Evolutionary conservation across 2,888 invertebrate species (phyloP).

Genomic region (Cheilosia soror): DNA sequence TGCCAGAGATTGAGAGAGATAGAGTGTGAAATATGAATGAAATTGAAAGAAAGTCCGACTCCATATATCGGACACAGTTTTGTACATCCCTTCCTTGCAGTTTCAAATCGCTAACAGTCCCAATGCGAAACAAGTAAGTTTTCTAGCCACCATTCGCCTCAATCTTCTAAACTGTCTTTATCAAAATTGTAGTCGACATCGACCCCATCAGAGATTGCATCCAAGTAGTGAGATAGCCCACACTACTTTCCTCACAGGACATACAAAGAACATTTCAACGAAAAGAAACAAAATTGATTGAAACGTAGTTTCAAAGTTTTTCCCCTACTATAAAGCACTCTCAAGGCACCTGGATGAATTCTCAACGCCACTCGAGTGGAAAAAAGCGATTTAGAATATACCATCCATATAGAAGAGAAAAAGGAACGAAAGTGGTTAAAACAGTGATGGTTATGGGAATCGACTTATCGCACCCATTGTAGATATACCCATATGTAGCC

Average conservation of each 20-base stretch:
- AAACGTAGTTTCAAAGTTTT: slow-evolving; percentile 39
- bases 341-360: slow-evolving; percentile 65
- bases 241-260: background rate
- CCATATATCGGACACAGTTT: too few species aligned
- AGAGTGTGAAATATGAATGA: too few species aligned
- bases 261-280: background rate
- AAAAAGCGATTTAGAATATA: slow-evolving; percentile 58
- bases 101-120: too few species aligned
- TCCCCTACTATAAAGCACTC: background rate
- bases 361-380: slow-evolving; percentile 62
- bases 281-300: slow-evolving; percentile 29
- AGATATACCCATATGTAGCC: slow-evolving; percentile 23
- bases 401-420: slow-evolving; percentile 7
- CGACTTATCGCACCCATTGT: slow-evolving; percentile 70
- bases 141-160: too few species aligned
- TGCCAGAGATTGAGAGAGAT: too few species aligned
- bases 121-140: too few species aligned
- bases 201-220: too few species aligned
- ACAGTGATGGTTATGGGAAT: slow-evolving; percentile 67
- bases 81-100: too few species aligned
- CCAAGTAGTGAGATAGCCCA: too few species aligned
- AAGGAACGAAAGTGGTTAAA: slow-evolving; percentile 47
- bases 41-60: too few species aligned
- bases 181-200: too few species aligned
- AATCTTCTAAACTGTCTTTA: too few species aligned